Base-by-base conservation (phyloP, 2,888 invertebrate species). In the Rhingia campestris region DNA sequence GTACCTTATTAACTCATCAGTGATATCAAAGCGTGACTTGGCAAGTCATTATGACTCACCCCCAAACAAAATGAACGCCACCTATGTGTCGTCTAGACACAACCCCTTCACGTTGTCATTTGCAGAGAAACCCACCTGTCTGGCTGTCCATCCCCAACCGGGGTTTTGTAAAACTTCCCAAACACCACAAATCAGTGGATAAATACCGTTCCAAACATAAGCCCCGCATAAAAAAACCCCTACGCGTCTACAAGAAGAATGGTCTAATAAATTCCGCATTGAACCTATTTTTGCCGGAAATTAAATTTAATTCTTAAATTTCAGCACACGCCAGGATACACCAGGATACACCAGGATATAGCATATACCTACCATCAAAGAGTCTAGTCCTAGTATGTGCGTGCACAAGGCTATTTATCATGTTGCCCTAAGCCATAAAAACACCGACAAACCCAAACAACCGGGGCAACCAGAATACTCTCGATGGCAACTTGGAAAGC, bases 371-470 rank as follows among this genome's bases (percentile, higher is more conserved):
- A 22, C 22, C 22, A 22, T 22, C 22, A 22, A 22, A 22, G 39
- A 14, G 43, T 54, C 5, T 7, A 32, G 41, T 41, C 49, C 63
- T 37, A 6, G 14, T 7, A 12, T n/a, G 12, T 56, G 81, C 66
- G 77, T 77, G 66, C 54, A 67, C 54, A 72, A 64, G 67, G 61
- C 63, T 54, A 79, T 82, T 82, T 64, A 82, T 82, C 79, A 79
- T 74, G 51, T 37, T 69, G 61, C 61, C 73, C 35, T 51, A 63
- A 66, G 41, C 63, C 45, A 33, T 64, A 51, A 75, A 66, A 76
- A 61, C 53, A 47, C 66, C 51, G 64, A 66, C 53, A 54, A 66
- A 49, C 47, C 51, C 49, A 59, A 64, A 53, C 73, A 69, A 74
- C 63, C 67, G 64, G 75, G 61, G 58, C 67, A 64, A n/a, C 66